A percentile compares a stretch with the other conserved stretches of the same genome.
Evolutionary conservation across 2,888 invertebrate species (phyloP).

Genomic region (Pristionchus fissidentatus): DNA sequence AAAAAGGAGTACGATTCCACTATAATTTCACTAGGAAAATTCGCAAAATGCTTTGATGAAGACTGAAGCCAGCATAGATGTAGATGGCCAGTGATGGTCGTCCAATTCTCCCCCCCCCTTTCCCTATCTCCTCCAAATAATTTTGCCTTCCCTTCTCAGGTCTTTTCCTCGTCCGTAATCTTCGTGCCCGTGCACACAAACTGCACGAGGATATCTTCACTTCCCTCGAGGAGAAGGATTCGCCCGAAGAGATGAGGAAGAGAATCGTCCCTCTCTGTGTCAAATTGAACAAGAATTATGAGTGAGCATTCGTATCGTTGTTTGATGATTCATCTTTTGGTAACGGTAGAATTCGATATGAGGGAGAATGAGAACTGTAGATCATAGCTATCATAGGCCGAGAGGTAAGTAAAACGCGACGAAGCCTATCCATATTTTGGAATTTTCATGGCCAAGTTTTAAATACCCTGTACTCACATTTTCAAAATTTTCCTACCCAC

Average conservation of each 20-base stretch:
- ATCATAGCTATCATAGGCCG: background rate
- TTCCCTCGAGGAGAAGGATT: constrained; percentile 15
- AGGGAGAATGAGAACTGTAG: background rate
- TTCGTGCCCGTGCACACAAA: constrained; percentile 27
- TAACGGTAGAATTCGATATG: background rate
- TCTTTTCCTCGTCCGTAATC: constrained; percentile 34
- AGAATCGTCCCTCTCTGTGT: background rate
- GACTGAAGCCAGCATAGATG: no score
- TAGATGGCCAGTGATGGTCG: no score
- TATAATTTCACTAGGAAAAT: no score
- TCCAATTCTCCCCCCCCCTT: no score
- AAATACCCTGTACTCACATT: no score
- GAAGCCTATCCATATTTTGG: no score
- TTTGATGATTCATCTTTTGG: background rate
- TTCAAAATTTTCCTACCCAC: no score
- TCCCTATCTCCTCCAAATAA: no score
- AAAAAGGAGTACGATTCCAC: no score
- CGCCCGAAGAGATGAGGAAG: background rate
- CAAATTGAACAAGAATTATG: constrained; percentile 39
- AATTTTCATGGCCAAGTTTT: no score
- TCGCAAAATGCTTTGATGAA: no score
- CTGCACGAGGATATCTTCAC: constrained; percentile 42
- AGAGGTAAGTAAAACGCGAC: no score
- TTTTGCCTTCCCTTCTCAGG: background rate
- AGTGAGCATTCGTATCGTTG: constrained; percentile 26